Percentiles rank a stretch among this genome's conserved stretches.
phyloP scores from a whole-genome alignment of 2,888 invertebrate genomes.

The Hermaeophaga mercurialis region DNA sequence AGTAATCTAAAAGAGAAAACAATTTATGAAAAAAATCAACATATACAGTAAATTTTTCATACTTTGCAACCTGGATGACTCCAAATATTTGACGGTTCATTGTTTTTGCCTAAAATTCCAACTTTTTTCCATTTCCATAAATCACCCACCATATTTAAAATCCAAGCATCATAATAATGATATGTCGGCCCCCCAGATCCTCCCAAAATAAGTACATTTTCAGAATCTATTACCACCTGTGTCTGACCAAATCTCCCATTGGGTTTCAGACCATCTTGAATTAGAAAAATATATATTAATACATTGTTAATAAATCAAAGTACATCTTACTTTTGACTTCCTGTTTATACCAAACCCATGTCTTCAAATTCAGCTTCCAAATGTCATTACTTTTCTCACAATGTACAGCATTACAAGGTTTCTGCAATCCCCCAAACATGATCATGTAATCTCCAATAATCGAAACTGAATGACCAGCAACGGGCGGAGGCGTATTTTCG shows the following conservation, averaged over 20 bases:
- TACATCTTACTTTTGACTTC: slow-evolving; percentile 58
- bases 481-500: slow-evolving; percentile 71
- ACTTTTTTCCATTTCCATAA: slow-evolving; percentile 79
- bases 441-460: slow-evolving; percentile 83
- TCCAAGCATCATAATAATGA: slow-evolving; percentile 91
- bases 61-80: slow-evolving; percentile 90
- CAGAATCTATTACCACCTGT: slow-evolving; percentile 79
- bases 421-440: slow-evolving; percentile 66
- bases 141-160: slow-evolving; percentile 74
- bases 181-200: slow-evolving; percentile 88
- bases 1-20: slow-evolving; percentile 61
- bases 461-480: slow-evolving; percentile 92
- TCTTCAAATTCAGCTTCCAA: slow-evolving; percentile 84
- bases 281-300: slow-evolving; percentile 3
- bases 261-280: slow-evolving; percentile 46
- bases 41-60: slow-evolving; percentile 31
- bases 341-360: slow-evolving; percentile 79
- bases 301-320: neutral
- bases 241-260: slow-evolving; percentile 83
- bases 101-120: slow-evolving; percentile 75
- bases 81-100: slow-evolving; percentile 88
- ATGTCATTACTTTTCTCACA: slow-evolving; percentile 75
- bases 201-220: slow-evolving; percentile 80
- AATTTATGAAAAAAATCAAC: neutral
- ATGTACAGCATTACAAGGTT: slow-evolving; percentile 53